Evolutionary conservation across 1,140 invertebrate species (phyloP), one percentile per base, ranked within the genome.

Genomic region (Gonatopus flavifemur): DNA sequence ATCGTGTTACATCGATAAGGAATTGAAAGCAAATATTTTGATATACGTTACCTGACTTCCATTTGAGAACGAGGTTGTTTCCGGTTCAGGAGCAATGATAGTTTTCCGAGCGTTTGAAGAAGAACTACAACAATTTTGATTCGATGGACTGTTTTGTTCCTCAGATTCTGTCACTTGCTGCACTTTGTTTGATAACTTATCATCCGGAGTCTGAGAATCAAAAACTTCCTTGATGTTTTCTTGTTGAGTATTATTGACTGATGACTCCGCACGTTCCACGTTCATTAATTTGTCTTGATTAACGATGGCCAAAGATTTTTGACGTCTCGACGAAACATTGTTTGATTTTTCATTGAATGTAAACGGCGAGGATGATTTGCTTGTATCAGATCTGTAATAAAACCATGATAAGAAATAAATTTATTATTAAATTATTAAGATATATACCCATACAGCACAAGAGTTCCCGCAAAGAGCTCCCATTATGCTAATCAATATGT

Each of bases 271-370:
- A 32, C 30, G 36, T 44, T 49, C 66, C 52, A n/a, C n/a, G n/a
- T n/a, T n/a, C n/a, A n/a, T n/a, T n/a, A n/a, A n/a, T n/a, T 44
- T 49, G 13, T 61, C 57, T 38, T 55, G 22, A 13, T 43, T 59
- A 51, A 45, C 57, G 49, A 57, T 61, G 41, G 19, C 55, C 20
- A 50, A 42, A 30, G 59, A 37, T 43, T 57, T 62, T 54, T 59
- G 62, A 48, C 64, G 58, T 55, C 54, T 62, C 35, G 59, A 55
- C 19, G 64, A 25, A 37, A 63, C 52, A 41, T 50, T 62, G n/a
- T 55, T 62, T 22, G 59, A 10, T 5, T 58, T 66, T 47, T 70
- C 62, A 55, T 64, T 72, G 55, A 68, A 72, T 22, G 52, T 32
- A 31, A 68, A 66, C 9, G 66, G 52, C 18, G 63, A 42, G 44